Percentiles rank a stretch among this genome's conserved stretches.
phyloP scores from a whole-genome alignment of 2,888 invertebrate genomes.

The Phyto melanocephala region DNA sequence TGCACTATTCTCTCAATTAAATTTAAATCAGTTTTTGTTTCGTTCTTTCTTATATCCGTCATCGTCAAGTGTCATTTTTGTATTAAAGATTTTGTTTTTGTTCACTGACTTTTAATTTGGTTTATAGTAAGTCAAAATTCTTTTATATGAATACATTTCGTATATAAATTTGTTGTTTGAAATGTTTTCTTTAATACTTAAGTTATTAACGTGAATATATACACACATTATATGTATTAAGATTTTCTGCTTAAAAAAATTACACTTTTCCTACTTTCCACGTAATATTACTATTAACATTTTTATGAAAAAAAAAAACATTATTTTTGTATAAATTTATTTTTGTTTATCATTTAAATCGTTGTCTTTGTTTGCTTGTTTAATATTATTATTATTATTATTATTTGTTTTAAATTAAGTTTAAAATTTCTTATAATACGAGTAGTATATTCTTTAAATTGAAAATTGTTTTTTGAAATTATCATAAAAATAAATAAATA shows the following conservation, averaged over 20 bases:
- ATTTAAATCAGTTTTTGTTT: slow-evolving; percentile 63
- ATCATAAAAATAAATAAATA: no score
- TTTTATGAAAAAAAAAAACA: not conserved
- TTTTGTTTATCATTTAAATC: slow-evolving; percentile 53
- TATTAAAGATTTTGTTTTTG: not conserved
- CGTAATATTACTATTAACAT: slow-evolving; percentile 11
- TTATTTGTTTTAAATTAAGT: slow-evolving; percentile 71
- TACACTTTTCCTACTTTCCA: slow-evolving; percentile 25
- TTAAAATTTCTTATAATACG: slow-evolving; percentile 74
- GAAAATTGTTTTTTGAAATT: slow-evolving; percentile 48
- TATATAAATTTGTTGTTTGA: no score
- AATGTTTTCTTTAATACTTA: slow-evolving; percentile 57
- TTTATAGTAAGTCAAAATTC: slow-evolving; percentile 56
- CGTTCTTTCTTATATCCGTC: no score
- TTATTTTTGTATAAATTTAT: slow-evolving; percentile 21
- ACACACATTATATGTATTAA: no score
- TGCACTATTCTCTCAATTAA: slow-evolving; percentile 73
- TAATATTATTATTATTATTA: no score
- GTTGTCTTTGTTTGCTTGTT: slow-evolving; percentile 63
- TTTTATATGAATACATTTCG: no score
- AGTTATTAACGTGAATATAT: slow-evolving; percentile 47
- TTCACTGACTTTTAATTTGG: slow-evolving; percentile 34
- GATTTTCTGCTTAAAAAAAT: not conserved
- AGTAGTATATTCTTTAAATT: slow-evolving; percentile 8
- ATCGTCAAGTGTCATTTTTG: not conserved